Conservation (phyloP, 2,888 invertebrate species). For the Dasysyrphus albostriatus region DNA sequence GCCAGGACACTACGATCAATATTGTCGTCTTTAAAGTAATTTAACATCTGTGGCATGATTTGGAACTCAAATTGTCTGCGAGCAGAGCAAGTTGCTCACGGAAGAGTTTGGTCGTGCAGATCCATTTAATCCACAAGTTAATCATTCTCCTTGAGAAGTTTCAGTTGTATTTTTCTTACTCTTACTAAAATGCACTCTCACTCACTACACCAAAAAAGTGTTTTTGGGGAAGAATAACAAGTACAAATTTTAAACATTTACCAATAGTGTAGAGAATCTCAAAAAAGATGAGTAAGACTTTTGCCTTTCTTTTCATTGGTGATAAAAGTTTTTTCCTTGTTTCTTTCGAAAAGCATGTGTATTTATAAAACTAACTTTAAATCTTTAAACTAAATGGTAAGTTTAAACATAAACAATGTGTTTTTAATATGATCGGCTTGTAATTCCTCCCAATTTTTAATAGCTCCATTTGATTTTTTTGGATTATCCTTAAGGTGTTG, state of each 20-base stretch:
- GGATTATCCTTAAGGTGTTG: no score
- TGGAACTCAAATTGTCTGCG: no score
- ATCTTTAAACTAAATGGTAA: constrained; percentile 62
- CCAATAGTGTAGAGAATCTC: constrained; percentile 38
- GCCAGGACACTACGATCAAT: no score
- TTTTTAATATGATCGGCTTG: constrained; percentile 17
- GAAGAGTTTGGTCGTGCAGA: no score
- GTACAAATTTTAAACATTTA: constrained; percentile 4
- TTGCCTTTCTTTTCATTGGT: constrained; percentile 13
- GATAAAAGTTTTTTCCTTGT: constrained; percentile 24
- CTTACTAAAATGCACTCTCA: constrained; percentile 65
- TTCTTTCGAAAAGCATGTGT: constrained; percentile 31
- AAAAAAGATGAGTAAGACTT: constrained; percentile 33
- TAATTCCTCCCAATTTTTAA: constrained; percentile 45
- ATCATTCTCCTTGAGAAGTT: constrained; percentile 50
- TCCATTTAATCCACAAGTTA: no score
- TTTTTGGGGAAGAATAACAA: neutral
- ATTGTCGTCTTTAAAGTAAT: no score
- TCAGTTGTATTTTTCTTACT: constrained; percentile 11
- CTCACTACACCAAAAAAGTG: constrained; percentile 45
- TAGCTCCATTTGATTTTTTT: constrained; percentile 77
- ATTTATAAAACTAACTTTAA: constrained; percentile 43
- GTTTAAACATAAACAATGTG: constrained; percentile 59
- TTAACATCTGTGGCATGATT: no score
- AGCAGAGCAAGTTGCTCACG: no score